phyloP scores from a whole-genome alignment of 2,113 vertebrate species.

The Myrmecobius fasciatus region DNA sequence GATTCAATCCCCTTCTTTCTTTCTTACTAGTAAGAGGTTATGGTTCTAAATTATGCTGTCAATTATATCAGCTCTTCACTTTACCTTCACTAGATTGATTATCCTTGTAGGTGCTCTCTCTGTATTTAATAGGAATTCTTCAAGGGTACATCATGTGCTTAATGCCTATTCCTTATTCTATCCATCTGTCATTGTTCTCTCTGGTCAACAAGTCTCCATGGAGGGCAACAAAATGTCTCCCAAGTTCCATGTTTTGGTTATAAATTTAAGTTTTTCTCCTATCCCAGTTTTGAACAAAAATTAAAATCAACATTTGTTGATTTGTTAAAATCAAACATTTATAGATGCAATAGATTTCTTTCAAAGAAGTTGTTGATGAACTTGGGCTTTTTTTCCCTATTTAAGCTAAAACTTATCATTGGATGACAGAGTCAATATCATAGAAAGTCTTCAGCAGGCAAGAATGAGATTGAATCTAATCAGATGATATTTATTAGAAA shows the following conservation, averaged over 20 bases:
- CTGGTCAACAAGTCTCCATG: not conserved
- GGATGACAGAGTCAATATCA: not conserved
- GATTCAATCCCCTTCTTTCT: not conserved
- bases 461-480: not conserved
- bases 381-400: not conserved
- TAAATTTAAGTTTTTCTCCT: not conserved
- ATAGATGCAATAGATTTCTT: not conserved
- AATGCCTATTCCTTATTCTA: not conserved
- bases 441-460: not conserved
- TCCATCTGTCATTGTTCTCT: not conserved
- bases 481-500: not conserved
- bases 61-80: not conserved
- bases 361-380: not conserved
- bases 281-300: not conserved
- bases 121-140: not conserved
- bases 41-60: not conserved
- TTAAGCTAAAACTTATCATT: not conserved
- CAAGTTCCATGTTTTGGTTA: not conserved
- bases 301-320: not conserved
- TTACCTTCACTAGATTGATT: not conserved
- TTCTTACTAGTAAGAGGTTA: rapidly evolving
- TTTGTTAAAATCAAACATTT: not conserved
- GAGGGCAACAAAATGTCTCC: not conserved
- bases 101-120: not conserved
- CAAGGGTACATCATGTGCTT: not conserved